Percentiles rank a stretch among this genome's conserved stretches.
phyloP scores from a whole-genome alignment of 2,113 vertebrate genomes.

The Bagarius yarrelli region DNA sequence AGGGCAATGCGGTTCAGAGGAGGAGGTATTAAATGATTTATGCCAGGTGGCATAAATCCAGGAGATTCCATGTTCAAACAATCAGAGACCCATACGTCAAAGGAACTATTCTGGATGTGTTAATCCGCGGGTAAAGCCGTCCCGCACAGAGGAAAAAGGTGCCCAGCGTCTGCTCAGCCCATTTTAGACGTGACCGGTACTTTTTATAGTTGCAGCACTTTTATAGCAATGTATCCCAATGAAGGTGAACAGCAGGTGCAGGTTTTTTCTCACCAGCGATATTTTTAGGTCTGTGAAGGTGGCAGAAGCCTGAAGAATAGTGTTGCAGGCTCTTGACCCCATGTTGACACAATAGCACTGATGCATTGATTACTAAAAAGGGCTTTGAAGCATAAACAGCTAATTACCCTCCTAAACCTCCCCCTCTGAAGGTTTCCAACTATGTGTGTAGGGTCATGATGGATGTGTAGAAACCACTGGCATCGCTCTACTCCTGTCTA shows the following conservation, averaged over 20 bases:
- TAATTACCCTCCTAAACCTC: slow-evolving; percentile 49
- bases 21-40: slow-evolving; percentile 65
- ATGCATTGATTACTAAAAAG: slow-evolving; percentile 32
- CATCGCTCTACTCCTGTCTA: slow-evolving; percentile 19
- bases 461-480: slow-evolving; percentile 58
- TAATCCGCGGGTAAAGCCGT: slow-evolving; percentile 64
- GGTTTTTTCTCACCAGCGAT: slow-evolving; percentile 62
- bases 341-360: slow-evolving; percentile 64
- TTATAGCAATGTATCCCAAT: slow-evolving; percentile 63
- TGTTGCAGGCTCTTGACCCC: slow-evolving; percentile 64
- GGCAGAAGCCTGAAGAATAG: slow-evolving; percentile 54
- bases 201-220: slow-evolving; percentile 69
- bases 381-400: slow-evolving; percentile 53
- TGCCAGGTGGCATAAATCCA: slow-evolving; percentile 66
- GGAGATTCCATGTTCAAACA: slow-evolving; percentile 74
- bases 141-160: slow-evolving; percentile 68
- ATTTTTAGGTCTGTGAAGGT: slow-evolving; percentile 67
- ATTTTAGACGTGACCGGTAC: slow-evolving; percentile 67
- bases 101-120: slow-evolving; percentile 67
- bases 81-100: slow-evolving; percentile 74
- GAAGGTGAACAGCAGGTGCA: slow-evolving; percentile 72
- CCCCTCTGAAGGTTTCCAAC: slow-evolving; percentile 42
- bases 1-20: background rate
- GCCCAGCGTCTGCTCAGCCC: slow-evolving; percentile 70
- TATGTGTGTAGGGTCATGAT: slow-evolving; percentile 65